phyloP scores from a whole-genome alignment of 35 echinoderm and acorn worm species.

The Ophiothrix spiculata region DNA sequence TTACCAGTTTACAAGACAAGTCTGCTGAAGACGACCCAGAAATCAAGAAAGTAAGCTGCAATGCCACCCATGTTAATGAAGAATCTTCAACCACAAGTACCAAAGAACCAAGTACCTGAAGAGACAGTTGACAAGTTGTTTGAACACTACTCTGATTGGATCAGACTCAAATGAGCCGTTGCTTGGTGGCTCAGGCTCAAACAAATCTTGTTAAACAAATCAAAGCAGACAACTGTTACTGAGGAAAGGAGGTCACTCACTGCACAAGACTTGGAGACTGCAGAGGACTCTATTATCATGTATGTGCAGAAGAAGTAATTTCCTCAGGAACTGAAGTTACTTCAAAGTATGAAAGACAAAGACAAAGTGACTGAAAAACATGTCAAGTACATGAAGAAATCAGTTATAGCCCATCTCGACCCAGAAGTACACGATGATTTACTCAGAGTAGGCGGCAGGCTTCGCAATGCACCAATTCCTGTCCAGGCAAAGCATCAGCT shows the following conservation, averaged over 20 bases:
- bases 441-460: constrained; percentile 34
- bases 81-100: neutral
- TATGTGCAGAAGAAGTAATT: constrained; percentile 26
- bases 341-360: neutral
- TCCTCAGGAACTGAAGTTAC: neutral
- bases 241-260: neutral
- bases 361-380: no score
- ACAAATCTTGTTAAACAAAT: neutral
- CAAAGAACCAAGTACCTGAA: neutral
- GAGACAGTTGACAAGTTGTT: neutral
- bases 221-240: neutral
- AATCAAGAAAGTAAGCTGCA: constrained; percentile 7
- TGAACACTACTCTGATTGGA: constrained; percentile 6
- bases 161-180: neutral
- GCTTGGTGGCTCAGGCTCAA: constrained; percentile 24
- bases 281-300: constrained; percentile 21
- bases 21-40: neutral
- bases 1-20: neutral
- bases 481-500: constrained; percentile 28
- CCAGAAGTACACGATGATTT: constrained; percentile 11
- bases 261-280: constrained; percentile 5
- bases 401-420: neutral
- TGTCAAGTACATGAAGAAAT: no score
- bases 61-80: neutral
- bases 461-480: constrained; percentile 38